Evolutionary conservation across 2,797 vertebrate genomes (phyloP), one percentile per base, ranked within the genome.

Genomic region (Thalassophryne amazonica): DNA sequence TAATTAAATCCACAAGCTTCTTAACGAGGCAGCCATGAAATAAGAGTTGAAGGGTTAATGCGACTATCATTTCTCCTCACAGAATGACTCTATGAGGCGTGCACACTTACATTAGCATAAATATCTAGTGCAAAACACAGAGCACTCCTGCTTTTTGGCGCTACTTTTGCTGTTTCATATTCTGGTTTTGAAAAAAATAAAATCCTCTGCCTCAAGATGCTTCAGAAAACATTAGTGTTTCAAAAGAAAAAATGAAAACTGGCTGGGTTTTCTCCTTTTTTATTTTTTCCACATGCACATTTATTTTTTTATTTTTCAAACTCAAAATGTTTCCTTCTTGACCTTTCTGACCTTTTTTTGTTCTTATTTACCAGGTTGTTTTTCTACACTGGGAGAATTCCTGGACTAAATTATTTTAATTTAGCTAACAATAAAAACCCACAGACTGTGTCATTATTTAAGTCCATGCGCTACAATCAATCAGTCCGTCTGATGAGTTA

Each of bases 31-130:
- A 78, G 69, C 69, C 68, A 74, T 81, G 77, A 83, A 85, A 82
- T 79, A 73, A 83, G 82, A 84, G 84, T 84, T 83, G 84, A 86
- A 78, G 82, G 85, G 86, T 87, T 87, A 84, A 88, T 85, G 81
- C 77, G 74, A 78, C 80, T 81, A 85, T 85, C 81, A 81, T 84
- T 84, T 84, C 83, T 79, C 70, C 61, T 62, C 49, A 68, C 70
- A 62, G 61, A 81, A 76, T 49, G 72, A 86, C 63, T 82, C 68
- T 65, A 82, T 64, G 62, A 80, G 71, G 73, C 63, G 9, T 53
- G 17, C 39, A 5, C 59, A 12, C 49, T 12, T 49, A 15, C 39
- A 55, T 83, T 74, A 68, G 49, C 74, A 84, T 82, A 65, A 57
- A 72, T 54, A 60, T 70, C 41, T 45, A 9, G 58, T 52, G 33